phyloP scores from a whole-genome alignment of 30 jellyfish, hydroid and myxozoan species.

The Aurelia sp. region DNA sequence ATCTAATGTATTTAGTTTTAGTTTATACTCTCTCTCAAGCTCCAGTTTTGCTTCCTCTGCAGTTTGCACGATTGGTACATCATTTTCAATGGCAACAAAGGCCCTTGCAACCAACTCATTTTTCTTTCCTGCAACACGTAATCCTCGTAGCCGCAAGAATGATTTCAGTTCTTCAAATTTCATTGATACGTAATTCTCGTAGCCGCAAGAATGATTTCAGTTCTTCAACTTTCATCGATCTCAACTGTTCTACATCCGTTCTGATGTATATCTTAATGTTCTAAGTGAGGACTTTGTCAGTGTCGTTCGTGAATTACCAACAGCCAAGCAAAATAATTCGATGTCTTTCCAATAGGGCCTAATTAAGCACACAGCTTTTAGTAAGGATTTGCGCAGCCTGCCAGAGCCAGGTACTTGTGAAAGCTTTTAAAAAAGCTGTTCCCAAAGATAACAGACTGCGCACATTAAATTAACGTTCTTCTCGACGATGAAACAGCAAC shows the following conservation, averaged over 20 bases:
- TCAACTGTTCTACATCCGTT: neutral
- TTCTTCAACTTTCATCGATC: constrained; percentile 32
- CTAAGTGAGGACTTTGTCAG: neutral
- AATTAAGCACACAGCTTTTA: neutral
- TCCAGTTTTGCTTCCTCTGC: constrained; percentile 28
- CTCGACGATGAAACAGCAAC: too few species aligned
- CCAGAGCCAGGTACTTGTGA: too few species aligned
- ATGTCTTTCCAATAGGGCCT: neutral
- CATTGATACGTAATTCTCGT: constrained; percentile 20
- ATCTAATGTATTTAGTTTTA: constrained; percentile 17
- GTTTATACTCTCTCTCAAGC: constrained; percentile 11
- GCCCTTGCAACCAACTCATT: constrained; percentile 58
- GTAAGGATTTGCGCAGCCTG: too few species aligned
- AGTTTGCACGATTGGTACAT: neutral
- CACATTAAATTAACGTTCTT: too few species aligned
- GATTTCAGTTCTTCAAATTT: constrained; percentile 25
- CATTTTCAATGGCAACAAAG: constrained; percentile 47
- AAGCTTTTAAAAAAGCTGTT: too few species aligned
- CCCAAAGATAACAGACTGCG: too few species aligned
- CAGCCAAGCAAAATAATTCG: neutral
- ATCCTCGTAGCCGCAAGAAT: constrained; percentile 22
- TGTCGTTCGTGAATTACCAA: neutral
- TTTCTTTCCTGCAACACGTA: constrained; percentile 23
- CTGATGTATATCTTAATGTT: neutral
- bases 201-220: constrained; percentile 13